Percentiles rank a stretch among this genome's conserved stretches.
These are phyloP conservation scores for Chloromyia formosa DNA, from an alignment of 2,888 invertebrate species.

Conservation along the genomic window DNA sequence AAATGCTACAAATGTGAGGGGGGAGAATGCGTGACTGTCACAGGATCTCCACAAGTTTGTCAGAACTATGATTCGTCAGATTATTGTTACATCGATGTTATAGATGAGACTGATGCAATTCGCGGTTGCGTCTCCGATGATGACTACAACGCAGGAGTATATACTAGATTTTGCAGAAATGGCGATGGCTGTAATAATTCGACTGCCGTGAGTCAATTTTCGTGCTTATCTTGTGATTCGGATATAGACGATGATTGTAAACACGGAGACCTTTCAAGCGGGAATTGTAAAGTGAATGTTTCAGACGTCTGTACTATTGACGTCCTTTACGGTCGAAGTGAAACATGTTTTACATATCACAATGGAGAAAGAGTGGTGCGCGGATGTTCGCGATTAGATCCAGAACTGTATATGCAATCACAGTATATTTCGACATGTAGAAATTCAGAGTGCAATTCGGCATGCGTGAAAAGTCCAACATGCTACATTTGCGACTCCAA, in stretches of 20 bases:
- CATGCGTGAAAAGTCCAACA: not conserved
- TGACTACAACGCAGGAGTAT: constrained; percentile 22
- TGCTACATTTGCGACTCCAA: constrained; percentile 34
- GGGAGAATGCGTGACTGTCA: constrained; percentile 22
- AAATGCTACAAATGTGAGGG: constrained; percentile 27
- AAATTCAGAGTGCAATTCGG: constrained; percentile 7
- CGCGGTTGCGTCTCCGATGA: constrained; percentile 36
- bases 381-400: constrained; percentile 13
- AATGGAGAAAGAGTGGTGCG: constrained; percentile 23
- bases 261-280: not conserved
- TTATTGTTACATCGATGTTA: constrained; percentile 31
- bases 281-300: constrained; percentile 9
- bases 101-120: constrained; percentile 35
- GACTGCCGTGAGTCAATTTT: constrained; percentile 16
- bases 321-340: constrained; percentile 26
- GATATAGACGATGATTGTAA: constrained; percentile 33
- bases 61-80: not conserved
- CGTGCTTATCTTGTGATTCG: constrained; percentile 24
- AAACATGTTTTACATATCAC: constrained; percentile 37
- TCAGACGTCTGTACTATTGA: constrained; percentile 18
- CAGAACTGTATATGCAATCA: constrained; percentile 12
- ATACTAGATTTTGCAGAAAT: constrained; percentile 1
- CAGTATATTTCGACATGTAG: constrained; percentile 16
- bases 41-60: not conserved
- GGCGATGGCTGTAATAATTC: constrained; percentile 31